phyloP scores from a whole-genome alignment of 2,113 vertebrate genomes.

The Lamprologus speciosus region DNA sequence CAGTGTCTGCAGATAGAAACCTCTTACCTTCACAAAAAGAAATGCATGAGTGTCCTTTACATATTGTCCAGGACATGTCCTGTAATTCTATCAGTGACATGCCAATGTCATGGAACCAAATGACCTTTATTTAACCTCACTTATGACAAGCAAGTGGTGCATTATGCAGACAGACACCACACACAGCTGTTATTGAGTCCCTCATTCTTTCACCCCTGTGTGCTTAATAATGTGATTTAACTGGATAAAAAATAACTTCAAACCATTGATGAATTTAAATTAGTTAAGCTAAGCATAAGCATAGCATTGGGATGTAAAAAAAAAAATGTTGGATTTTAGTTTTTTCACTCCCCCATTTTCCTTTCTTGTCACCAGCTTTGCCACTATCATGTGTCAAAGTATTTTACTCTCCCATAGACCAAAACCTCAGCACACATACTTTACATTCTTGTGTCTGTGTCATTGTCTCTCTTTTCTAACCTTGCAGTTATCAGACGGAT shows the following conservation, averaged over 20 bases:
- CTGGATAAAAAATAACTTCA: not conserved
- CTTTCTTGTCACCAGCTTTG: not conserved
- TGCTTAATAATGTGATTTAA: not conserved
- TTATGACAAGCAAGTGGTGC: not conserved
- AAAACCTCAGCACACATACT: not conserved
- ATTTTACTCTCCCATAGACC: slow-evolving; percentile 1
- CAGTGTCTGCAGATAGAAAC: not conserved
- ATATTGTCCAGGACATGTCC: not conserved
- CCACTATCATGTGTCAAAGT: not conserved
- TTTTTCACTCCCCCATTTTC: not conserved
- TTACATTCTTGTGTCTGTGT: not conserved
- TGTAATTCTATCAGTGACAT: not conserved
- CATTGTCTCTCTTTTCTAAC: not conserved
- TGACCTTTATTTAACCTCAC: slow-evolving; percentile 16
- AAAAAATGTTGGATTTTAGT: not conserved
- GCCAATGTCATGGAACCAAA: not conserved
- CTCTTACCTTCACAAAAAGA: not conserved
- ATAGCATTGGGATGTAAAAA: not conserved
- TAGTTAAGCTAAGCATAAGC: not conserved
- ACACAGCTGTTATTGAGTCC: too few relatives aligned
- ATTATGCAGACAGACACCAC: not conserved
- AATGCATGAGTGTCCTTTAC: not conserved
- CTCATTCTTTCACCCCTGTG: not conserved
- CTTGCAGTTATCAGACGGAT: slow-evolving; percentile 8
- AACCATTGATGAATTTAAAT: not conserved